Percentiles rank a stretch among this genome's conserved stretches.
Conservation (phyloP, 2,797 vertebrate genomes). For the Oceanodroma leucorhoa region DNA sequence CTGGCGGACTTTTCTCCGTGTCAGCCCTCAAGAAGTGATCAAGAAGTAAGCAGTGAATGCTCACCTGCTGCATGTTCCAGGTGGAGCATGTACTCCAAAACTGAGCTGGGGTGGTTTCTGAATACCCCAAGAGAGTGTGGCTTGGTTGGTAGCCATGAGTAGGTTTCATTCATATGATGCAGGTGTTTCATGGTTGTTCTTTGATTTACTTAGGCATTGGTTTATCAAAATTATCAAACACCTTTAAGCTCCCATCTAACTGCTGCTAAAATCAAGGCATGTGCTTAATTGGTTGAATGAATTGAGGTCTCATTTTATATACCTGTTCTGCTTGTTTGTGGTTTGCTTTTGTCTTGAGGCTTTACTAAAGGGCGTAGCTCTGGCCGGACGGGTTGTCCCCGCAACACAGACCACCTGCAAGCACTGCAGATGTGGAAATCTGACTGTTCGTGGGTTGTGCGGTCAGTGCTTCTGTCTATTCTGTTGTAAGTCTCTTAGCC, state of each 20-base stretch:
- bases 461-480: not conserved
- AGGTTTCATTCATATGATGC: not conserved
- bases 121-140: too few relatives aligned
- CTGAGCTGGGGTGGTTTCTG: not conserved
- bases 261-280: not conserved
- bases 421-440: not conserved
- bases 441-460: not conserved
- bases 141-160: not conserved
- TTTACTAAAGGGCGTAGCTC: not conserved
- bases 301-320: not conserved
- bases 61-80: not conserved
- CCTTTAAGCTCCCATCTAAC: not conserved
- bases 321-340: not conserved
- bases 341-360: not conserved
- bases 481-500: not conserved
- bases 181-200: not conserved
- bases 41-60: not conserved
- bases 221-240: not conserved
- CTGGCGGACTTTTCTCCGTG: not conserved
- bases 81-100: not conserved
- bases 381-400: rapidly evolving
- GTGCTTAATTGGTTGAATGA: not conserved
- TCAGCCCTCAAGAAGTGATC: not conserved
- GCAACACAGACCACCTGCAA: not conserved
- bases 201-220: not conserved